A percentile compares a stretch with the other conserved stretches of the same genome.
Conservation (phyloP, 2,888 invertebrate genomes). For the Empis livida region DNA sequence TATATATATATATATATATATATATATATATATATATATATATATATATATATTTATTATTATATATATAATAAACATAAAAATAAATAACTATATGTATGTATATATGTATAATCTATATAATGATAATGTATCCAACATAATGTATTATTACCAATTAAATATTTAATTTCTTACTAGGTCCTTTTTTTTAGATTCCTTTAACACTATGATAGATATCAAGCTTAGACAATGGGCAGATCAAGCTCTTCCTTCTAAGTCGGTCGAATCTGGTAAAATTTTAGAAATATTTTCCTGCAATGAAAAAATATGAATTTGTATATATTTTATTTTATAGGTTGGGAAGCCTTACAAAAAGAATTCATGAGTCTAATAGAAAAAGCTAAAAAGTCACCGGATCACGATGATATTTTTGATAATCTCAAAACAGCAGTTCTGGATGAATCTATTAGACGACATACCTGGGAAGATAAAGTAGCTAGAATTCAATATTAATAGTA, state of each 20-base stretch:
- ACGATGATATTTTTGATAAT: slow-evolving; percentile 82
- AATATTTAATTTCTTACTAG: background rate
- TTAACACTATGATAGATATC: slow-evolving; percentile 84
- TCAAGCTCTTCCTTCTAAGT: slow-evolving; percentile 69
- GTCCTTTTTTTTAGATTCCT: slow-evolving; percentile 46
- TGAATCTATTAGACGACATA: slow-evolving; percentile 72
- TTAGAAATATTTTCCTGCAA: background rate
- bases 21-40: too few species aligned
- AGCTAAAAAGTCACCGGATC: slow-evolving; percentile 52
- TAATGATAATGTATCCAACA: too few species aligned
- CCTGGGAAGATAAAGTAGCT: slow-evolving; percentile 86
- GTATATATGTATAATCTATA: too few species aligned
- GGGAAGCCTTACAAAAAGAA: slow-evolving; percentile 69
- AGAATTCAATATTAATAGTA: slow-evolving; percentile 17
- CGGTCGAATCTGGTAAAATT: slow-evolving; percentile 57
- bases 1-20: too few species aligned
- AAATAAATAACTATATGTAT: too few species aligned
- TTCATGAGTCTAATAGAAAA: slow-evolving; percentile 56
- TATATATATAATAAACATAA: too few species aligned
- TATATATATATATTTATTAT: too few species aligned
- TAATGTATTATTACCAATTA: too few species aligned
- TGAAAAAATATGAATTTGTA: background rate
- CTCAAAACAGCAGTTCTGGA: slow-evolving; percentile 79
- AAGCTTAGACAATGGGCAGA: slow-evolving; percentile 95
- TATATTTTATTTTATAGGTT: slow-evolving; percentile 25